phyloP scores from a whole-genome alignment of 1,140 invertebrate genomes.

The Drosophila parvula region DNA sequence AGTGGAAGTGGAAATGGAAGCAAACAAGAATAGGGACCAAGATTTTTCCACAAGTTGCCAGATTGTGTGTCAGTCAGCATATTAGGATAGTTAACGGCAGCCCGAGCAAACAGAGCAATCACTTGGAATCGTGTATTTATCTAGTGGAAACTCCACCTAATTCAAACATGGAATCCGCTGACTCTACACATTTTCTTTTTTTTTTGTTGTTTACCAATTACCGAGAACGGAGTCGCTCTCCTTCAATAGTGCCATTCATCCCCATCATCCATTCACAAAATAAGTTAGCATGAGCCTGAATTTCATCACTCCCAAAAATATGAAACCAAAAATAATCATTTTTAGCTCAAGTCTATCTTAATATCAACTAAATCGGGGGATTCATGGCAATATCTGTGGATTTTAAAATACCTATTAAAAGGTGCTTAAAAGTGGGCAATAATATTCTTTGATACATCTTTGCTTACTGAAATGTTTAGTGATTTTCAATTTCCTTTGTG shows the following conservation, averaged over 20 bases:
- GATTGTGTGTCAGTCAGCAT: conserved; percentile 76
- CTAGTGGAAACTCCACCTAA: conserved; percentile 17
- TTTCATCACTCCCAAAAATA: conserved; percentile 30
- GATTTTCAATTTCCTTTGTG: background rate
- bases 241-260: conserved; percentile 18
- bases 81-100: conserved; percentile 59
- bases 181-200: conserved; percentile 22
- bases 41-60: conserved; percentile 65
- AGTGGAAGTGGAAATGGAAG: conserved; percentile 23
- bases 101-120: conserved; percentile 37
- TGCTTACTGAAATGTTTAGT: background rate
- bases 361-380: conserved; percentile 6
- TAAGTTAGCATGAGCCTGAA: conserved; percentile 61
- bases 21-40: conserved; percentile 64
- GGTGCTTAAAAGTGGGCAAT: background rate
- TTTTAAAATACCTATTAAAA: background rate
- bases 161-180: conserved; percentile 27
- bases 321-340: conserved; percentile 13
- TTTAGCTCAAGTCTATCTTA: conserved; percentile 33
- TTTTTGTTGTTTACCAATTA: conserved; percentile 37
- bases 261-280: conserved; percentile 54
- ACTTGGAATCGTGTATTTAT: conserved; percentile 35
- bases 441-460: background rate
- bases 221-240: background rate
- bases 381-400: background rate